Conservation (phyloP, 2,888 invertebrate species). For the Parelbella ahira region DNA sequence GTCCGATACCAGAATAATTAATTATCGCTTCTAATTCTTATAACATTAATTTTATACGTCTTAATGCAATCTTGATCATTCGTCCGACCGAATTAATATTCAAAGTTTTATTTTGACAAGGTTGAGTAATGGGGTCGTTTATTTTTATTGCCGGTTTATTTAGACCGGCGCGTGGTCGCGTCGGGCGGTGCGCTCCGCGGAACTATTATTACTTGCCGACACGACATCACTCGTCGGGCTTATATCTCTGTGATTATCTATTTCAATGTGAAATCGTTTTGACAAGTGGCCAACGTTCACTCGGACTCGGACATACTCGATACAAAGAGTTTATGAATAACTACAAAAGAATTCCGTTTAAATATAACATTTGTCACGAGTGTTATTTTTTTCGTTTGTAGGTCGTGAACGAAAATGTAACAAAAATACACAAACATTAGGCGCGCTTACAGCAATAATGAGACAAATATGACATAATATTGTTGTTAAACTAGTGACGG, state of each 20-base stretch:
- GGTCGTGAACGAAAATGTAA: slow-evolving; percentile 18
- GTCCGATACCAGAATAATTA: background rate
- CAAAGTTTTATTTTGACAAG: slow-evolving; percentile 72
- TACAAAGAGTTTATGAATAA: slow-evolving; percentile 29
- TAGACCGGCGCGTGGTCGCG: slow-evolving; percentile 61
- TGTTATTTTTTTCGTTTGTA: background rate
- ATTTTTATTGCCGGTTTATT: slow-evolving; percentile 75
- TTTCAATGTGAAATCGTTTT: slow-evolving; percentile 63
- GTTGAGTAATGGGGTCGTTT: slow-evolving; percentile 76
- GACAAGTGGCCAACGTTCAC: slow-evolving; percentile 55
- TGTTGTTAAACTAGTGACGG: too few relatives aligned
- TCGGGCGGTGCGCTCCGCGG: slow-evolving; percentile 57
- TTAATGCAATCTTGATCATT: slow-evolving; percentile 34
- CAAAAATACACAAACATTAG: background rate
- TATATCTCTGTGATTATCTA: slow-evolving; percentile 67
- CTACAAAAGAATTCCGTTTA: slow-evolving; percentile 18
- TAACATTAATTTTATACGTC: too few relatives aligned
- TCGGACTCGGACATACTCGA: slow-evolving; percentile 31
- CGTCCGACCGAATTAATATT: slow-evolving; percentile 55
- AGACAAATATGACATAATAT: too few relatives aligned
- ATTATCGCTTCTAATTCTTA: slow-evolving; percentile 13
- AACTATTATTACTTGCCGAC: slow-evolving; percentile 72
- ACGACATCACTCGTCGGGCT: slow-evolving; percentile 72
- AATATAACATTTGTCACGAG: slow-evolving; percentile 15
- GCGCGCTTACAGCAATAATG: too few relatives aligned